Conservation (phyloP, 30 jellyfish, hydroid and myxozoan species). For the Nemopilema nomurai region DNA sequence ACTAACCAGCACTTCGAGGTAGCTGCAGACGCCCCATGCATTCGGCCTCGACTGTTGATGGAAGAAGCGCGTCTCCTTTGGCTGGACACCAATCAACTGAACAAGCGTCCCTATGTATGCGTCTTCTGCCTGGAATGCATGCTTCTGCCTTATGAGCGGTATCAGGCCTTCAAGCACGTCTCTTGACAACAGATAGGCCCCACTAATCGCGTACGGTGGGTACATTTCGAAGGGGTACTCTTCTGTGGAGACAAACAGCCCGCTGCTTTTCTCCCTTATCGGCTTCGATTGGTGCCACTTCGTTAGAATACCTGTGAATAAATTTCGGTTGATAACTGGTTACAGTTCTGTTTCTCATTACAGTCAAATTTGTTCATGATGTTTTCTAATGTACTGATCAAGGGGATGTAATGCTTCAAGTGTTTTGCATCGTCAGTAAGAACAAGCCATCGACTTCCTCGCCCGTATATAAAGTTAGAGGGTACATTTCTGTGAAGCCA, state of each 20-base stretch:
- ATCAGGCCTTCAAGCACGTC: constrained; percentile 33
- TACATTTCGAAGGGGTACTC: constrained; percentile 15
- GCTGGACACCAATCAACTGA: constrained; percentile 10
- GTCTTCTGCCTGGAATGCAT: constrained; percentile 45
- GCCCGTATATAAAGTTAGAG: too few species aligned
- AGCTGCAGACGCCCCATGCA: constrained; percentile 32
- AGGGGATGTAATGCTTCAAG: too few species aligned
- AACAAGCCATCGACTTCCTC: too few species aligned
- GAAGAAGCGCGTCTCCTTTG: constrained; percentile 15
- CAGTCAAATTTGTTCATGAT: too few species aligned
- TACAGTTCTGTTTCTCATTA: not conserved
- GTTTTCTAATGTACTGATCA: too few species aligned
- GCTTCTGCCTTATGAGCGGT: constrained; percentile 9
- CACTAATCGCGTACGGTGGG: constrained; percentile 26
- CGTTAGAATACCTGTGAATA: constrained; percentile 21
- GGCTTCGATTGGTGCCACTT: constrained; percentile 18
- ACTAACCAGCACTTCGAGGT: constrained; percentile 14
- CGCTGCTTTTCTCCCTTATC: not conserved
- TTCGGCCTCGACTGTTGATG: constrained; percentile 30
- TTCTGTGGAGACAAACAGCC: constrained; percentile 11
- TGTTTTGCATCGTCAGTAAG: too few species aligned
- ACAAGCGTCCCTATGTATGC: constrained; percentile 41
- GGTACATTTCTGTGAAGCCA: too few species aligned
- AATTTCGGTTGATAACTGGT: not conserved
- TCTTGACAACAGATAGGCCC: constrained; percentile 32